Base-by-base conservation (phyloP, 2,113 vertebrate genomes). In the Aphyosemion australe region DNA sequence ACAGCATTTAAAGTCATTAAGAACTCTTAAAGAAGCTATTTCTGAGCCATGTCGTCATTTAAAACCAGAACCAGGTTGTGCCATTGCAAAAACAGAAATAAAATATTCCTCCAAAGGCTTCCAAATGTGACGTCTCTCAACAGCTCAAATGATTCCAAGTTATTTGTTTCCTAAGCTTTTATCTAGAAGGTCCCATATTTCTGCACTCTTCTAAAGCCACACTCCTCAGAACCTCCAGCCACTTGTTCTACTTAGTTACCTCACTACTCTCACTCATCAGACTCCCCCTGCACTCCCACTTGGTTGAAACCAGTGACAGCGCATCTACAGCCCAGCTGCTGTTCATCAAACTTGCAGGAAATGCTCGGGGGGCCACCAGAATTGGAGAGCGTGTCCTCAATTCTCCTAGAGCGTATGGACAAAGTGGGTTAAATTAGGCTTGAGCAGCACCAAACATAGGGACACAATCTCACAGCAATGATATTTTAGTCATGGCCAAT, bases 401-500 rank as follows among this genome's bases (percentile, higher is more conserved):
- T 88, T 87, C 79, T 86, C 79, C 84, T 76, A 62, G 42, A 69
- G 84, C 51, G 65, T 86, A 68, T 84, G 80, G 78, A 91, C 89
- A 89, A 90, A 88, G 81, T 89, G 85, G 85, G 87, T 80, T 89
- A 86, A 86, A 90, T 89, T 83, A 89, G 83, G 78, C 79, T 69
- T 52, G 47, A 60, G 58, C 77, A 61, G 74, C 57, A 77, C 79
- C 76, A 77, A 89, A 90, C 89, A 90, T 72, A 68, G 79, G 77
- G 79, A 79, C 58, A 73, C 84, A 81, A 84, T 89, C 87, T 87
- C 85, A 66, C 58, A 69, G 72, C 77, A 67, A 75, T 88, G 84
- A 89, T 90, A 89, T 88, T 89, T 90, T 86, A 84, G 90, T 91
- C 88, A 93, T 59, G 88, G 70, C 73, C 89, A 92, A 91, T 92